These are phyloP conservation scores for Gymnopithys bicolor DNA, from an alignment of 2,797 vertebrate genomes.

Conservation along the genomic window DNA sequence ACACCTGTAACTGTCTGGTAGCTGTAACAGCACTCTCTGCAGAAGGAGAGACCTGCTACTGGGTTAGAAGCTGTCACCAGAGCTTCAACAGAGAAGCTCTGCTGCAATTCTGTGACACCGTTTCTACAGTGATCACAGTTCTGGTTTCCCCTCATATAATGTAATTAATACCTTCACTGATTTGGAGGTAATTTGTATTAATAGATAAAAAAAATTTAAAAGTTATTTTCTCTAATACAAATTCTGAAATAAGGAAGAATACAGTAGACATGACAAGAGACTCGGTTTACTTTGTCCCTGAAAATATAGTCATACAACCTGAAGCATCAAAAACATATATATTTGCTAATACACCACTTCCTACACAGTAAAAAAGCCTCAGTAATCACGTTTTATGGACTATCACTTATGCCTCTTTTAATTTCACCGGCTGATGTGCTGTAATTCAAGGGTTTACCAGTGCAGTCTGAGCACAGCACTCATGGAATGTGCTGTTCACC, in stretches of 20 bases:
- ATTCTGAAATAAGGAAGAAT: neutral
- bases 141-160: neutral
- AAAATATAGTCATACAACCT: neutral
- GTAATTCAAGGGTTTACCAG: neutral
- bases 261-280: neutral
- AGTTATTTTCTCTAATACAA: neutral
- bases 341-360: neutral
- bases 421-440: neutral
- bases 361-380: neutral
- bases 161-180: neutral
- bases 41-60: neutral
- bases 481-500: neutral
- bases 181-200: neutral
- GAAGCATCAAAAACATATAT: neutral
- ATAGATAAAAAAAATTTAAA: neutral
- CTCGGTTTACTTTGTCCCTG: neutral
- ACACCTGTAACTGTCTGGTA: neutral
- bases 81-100: neutral
- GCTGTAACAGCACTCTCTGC: neutral
- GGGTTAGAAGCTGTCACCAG: neutral
- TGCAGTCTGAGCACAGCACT: neutral
- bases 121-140: neutral
- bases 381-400: neutral
- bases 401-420: neutral
- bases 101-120: neutral